Conservation (phyloP, 2,797 vertebrate genomes). For the Borostomias antarcticus region DNA sequence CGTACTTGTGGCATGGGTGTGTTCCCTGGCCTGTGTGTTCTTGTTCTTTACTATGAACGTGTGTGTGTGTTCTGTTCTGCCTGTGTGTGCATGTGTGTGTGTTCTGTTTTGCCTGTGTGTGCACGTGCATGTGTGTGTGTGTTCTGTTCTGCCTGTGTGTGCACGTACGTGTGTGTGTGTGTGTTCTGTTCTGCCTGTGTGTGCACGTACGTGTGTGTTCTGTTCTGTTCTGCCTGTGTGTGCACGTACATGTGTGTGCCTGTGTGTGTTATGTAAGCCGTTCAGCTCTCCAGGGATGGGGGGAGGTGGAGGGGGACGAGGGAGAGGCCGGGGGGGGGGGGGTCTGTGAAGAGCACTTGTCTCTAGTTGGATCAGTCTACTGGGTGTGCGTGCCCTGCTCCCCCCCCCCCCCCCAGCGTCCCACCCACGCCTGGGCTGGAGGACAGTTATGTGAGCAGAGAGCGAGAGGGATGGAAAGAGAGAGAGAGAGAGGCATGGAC, state of each 20-base stretch:
- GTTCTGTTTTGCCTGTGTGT: slow-evolving; percentile 32
- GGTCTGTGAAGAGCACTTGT: slow-evolving; percentile 28
- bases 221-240: too few species aligned
- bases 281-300: slow-evolving; percentile 25
- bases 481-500: slow-evolving; percentile 8
- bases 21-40: too few species aligned
- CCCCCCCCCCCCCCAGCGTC: not conserved
- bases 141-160: too few species aligned
- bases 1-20: too few species aligned
- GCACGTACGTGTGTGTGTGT: slow-evolving; percentile 45
- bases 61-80: slow-evolving; percentile 45
- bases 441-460: slow-evolving; percentile 43
- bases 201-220: slow-evolving; percentile 17
- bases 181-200: too few species aligned
- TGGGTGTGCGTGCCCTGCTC: slow-evolving; percentile 29
- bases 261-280: slow-evolving; percentile 60
- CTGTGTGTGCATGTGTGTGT: slow-evolving; percentile 7
- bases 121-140: slow-evolving; percentile 39
- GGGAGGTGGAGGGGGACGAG: not conserved
- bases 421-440: slow-evolving; percentile 13
- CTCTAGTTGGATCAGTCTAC: slow-evolving; percentile 31
- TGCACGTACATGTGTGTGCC: too few species aligned
- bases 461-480: slow-evolving; percentile 4
- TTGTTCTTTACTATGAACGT: too few species aligned
- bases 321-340: slow-evolving; percentile 4